These are phyloP conservation scores for Ardeotis arabs DNA, from an alignment of 2,113 vertebrate genomes.

Conservation along the genomic window DNA sequence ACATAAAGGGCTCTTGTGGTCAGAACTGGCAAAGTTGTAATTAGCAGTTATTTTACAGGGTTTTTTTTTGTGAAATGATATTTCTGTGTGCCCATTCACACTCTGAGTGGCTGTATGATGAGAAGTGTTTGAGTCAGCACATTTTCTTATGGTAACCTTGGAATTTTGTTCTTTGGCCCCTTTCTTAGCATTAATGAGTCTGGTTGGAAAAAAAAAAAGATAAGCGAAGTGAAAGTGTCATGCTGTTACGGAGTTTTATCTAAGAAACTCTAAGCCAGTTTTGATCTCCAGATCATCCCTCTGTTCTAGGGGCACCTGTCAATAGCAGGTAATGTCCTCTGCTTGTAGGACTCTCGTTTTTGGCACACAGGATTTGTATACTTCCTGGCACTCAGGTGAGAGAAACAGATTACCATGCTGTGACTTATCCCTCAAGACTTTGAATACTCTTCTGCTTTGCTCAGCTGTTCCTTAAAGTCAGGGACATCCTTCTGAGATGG, in stretches of 20 bases:
- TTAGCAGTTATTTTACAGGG: background rate
- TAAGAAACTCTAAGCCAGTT: background rate
- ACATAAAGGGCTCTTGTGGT: background rate
- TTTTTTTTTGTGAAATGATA: background rate
- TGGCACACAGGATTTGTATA: background rate
- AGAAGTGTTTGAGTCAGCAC: background rate
- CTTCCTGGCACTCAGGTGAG: background rate
- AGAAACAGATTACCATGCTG: background rate
- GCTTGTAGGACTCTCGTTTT: background rate
- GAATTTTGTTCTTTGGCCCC: slow-evolving; percentile 1
- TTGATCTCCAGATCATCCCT: background rate
- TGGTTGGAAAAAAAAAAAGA: background rate
- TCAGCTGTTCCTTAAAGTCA: background rate
- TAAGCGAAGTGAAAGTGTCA: background rate
- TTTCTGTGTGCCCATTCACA: background rate
- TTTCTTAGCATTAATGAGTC: background rate
- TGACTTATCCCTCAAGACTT: background rate
- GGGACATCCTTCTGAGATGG: background rate
- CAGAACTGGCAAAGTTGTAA: background rate
- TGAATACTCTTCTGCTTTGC: background rate
- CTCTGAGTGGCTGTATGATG: background rate
- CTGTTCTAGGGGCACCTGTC: background rate
- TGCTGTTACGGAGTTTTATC: background rate
- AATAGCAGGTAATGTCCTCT: background rate
- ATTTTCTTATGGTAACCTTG: background rate